A percentile compares a stretch with the other conserved stretches of the same genome.
Evolutionary conservation across 2,113 vertebrate species (phyloP).

Genomic region (Aviceda subcristata): DNA sequence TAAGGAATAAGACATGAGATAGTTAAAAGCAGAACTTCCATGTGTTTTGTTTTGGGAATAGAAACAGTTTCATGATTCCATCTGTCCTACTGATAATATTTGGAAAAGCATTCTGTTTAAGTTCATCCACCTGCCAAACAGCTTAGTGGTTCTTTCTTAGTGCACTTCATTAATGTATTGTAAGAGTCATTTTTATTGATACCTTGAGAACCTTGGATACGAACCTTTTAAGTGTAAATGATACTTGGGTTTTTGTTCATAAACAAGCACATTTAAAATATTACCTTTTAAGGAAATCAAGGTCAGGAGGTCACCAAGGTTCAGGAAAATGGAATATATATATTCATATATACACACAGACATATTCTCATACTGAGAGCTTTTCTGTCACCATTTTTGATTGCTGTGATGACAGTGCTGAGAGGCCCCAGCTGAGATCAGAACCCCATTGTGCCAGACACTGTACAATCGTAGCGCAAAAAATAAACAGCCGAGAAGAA

Average conservation of each 20-base stretch:
- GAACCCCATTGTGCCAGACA: not conserved
- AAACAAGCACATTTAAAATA: not conserved
- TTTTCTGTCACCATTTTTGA: not conserved
- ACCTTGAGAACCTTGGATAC: not conserved
- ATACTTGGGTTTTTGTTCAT: not conserved
- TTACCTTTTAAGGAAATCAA: not conserved
- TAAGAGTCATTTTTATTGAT: not conserved
- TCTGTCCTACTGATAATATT: not conserved
- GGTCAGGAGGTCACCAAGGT: not conserved
- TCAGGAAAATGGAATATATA: not conserved
- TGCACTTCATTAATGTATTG: not conserved
- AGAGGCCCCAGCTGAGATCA: not conserved
- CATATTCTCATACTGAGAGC: not conserved
- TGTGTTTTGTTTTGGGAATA: not conserved
- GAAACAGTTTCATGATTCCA: not conserved
- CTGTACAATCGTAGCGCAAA: not conserved
- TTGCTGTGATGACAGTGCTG: not conserved
- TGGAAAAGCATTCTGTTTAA: not conserved
- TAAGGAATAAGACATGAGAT: not conserved
- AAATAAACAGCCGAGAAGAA: not conserved
- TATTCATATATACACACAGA: too few species aligned
- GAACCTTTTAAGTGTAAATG: not conserved
- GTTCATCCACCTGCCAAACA: not conserved
- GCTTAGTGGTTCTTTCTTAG: not conserved
- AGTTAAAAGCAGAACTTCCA: not conserved